Evolutionary conservation across 2,797 vertebrate species (phyloP), one percentile per base, ranked within the genome.

Genomic region (Liasis olivaceus): DNA sequence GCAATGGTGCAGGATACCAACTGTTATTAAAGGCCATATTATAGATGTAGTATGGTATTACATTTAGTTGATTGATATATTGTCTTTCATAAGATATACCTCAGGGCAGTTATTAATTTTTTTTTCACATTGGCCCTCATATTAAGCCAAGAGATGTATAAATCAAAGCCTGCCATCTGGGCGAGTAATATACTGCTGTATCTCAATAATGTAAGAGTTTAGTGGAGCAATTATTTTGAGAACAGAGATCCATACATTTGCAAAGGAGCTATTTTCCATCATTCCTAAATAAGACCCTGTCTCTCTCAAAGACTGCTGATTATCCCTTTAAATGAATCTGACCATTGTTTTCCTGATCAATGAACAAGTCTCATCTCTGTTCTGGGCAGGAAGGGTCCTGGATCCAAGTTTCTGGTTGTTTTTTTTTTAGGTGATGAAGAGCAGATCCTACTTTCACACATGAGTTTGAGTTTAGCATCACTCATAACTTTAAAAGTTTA

Each of bases 241-340:
- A n/a, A 93, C 85, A 90, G 85, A 51, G 28, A 90, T 51, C 47
- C 66, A 88, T 87, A 90, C 28, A 90, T 88, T 81, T 87, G 3
- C 5, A 31, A 59, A 87, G n/a, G 92, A 90, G 54, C 24, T 92
- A 31, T 93, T 94, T 95, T 81, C 88, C 92, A 66, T 4, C 14
- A 85, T 42, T 59, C 60, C 28, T 26, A 92, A 87, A 91, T 60
- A 88, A 59, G 15, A 95, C 54, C 26, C 0, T 64, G 42, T 89
- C 24, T 54, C 88, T 64, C 31, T 89, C 42, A 94, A 87, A 87
- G 4, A n/a, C 28, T 77, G 1, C 58, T 93, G 90, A 1, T 72
- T 92, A 91, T 91, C 31, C 31, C 91, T 58, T 62, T 77, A 86
- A 31, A 81, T 90, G 1, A 47, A 7, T 92, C 92, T 95, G 88